phyloP scores from a whole-genome alignment of 2,797 vertebrate genomes.

The Fistularia commersonii region DNA sequence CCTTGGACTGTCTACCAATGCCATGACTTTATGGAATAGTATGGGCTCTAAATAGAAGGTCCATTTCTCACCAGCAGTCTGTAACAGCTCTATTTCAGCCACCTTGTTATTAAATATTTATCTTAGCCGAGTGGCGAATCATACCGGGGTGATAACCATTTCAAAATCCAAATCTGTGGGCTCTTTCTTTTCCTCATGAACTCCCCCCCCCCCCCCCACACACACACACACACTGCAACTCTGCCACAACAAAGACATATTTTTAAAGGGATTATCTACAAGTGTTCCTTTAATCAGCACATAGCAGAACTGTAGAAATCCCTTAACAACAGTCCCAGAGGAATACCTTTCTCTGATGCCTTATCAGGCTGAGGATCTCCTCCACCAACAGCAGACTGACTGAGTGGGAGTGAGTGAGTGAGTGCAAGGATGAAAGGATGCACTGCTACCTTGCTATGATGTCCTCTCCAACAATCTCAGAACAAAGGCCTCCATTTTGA shows the following conservation, averaged over 20 bases:
- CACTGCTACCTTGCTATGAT: conserved; percentile 56
- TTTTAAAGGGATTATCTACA: conserved; percentile 73
- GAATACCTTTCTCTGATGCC: conserved; percentile 71
- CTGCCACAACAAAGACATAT: conserved; percentile 55
- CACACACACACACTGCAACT: conserved; percentile 17
- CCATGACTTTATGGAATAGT: conserved; percentile 68
- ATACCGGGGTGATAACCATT: conserved; percentile 72
- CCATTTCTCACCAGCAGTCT: conserved; percentile 72
- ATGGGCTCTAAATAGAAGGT: conserved; percentile 71
- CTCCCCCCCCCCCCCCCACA: too few species aligned
- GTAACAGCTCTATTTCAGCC: conserved; percentile 76
- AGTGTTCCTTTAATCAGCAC: conserved; percentile 77
- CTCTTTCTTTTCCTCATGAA: conserved; percentile 9
- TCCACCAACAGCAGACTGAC: conserved; percentile 55
- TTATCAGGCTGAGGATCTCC: conserved; percentile 75
- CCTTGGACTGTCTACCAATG: conserved; percentile 76
- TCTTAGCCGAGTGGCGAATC: conserved; percentile 67
- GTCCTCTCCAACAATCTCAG: conserved; percentile 59
- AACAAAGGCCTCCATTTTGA: conserved; percentile 67
- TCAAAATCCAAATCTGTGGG: conserved; percentile 62
- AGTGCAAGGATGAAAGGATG: conserved; percentile 68
- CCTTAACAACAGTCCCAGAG: conserved; percentile 68
- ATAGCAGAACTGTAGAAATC: conserved; percentile 62
- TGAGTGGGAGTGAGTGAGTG: conserved; percentile 60
- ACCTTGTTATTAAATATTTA: conserved; percentile 77